A percentile compares a stretch with the other conserved stretches of the same genome.
Conservation (phyloP, 2,113 vertebrate species). For the Cromileptes altivelis region DNA sequence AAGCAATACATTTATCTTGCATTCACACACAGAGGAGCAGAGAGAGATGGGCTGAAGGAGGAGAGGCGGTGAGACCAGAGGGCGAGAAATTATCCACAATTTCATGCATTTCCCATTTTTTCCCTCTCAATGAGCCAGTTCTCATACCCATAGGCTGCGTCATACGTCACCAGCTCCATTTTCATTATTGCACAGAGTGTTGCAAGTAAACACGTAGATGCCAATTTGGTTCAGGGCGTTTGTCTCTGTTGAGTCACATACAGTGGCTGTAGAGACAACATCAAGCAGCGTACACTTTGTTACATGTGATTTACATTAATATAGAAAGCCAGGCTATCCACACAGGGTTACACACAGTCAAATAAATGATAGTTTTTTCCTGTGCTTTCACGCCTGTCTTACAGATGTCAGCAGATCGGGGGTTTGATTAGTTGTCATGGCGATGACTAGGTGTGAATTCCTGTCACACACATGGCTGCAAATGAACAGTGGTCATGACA, state of each 20-base stretch:
- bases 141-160: constrained; percentile 2
- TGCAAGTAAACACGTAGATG: not conserved
- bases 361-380: not conserved
- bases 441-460: not conserved
- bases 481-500: too few relatives aligned
- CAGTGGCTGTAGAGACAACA: not conserved
- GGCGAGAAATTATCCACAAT: constrained; percentile 13
- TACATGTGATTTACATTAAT: constrained; percentile 10
- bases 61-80: not conserved
- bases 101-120: constrained; percentile 36
- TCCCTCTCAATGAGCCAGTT: not conserved
- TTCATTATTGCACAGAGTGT: not conserved
- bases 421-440: constrained; percentile 1
- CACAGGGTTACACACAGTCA: not conserved
- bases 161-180: constrained; percentile 7
- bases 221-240: not conserved
- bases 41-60: not conserved
- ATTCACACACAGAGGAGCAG: not conserved
- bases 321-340: not conserved
- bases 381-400: not conserved
- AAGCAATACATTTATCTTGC: not conserved
- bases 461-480: too few relatives aligned
- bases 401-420: not conserved
- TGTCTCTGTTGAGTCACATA: not conserved
- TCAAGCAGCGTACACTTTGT: not conserved